Evolutionary conservation across 2,888 invertebrate species (phyloP).

Genomic region (Neelides folsomi): DNA sequence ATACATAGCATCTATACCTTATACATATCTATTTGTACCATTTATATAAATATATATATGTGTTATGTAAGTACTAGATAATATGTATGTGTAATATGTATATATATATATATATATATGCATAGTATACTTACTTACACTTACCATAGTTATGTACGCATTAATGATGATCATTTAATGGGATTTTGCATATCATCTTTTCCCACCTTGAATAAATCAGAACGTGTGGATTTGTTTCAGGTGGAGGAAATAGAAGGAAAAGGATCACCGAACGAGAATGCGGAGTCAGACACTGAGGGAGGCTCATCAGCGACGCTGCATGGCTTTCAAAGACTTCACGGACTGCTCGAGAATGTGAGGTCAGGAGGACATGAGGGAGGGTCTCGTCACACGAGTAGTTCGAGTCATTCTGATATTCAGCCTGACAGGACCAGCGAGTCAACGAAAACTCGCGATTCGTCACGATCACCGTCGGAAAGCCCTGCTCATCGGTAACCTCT

Average conservation of each 20-base stretch:
- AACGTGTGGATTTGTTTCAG: constrained; percentile 26
- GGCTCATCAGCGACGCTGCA: constrained; percentile 16
- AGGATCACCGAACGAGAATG: constrained; percentile 32
- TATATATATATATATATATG: too few relatives aligned
- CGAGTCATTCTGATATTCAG: constrained; percentile 29
- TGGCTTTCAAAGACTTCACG: constrained; percentile 6
- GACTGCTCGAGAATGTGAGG: constrained; percentile 1
- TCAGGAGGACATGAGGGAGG: constrained; percentile 13
- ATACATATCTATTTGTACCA: too few relatives aligned
- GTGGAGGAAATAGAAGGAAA: constrained; percentile 36
- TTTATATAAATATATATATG: too few relatives aligned
- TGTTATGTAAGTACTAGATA: too few relatives aligned
- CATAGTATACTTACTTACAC: too few relatives aligned
- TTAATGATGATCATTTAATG: too few relatives aligned
- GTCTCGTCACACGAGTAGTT: constrained; percentile 28
- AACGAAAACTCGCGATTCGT: constrained; percentile 31
- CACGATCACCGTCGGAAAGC: constrained; percentile 31
- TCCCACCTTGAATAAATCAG: constrained; percentile 6
- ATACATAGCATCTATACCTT: too few relatives aligned
- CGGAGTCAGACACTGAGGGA: constrained; percentile 25
- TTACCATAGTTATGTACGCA: too few relatives aligned
- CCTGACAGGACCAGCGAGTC: constrained; percentile 30
- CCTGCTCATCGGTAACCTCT: constrained; percentile 28
- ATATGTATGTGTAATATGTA: too few relatives aligned
- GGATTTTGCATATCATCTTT: constrained; percentile 11